A percentile compares a stretch with the other conserved stretches of the same genome.
phyloP scores from a whole-genome alignment of 2,113 vertebrate species.

The Rallus limicola region DNA sequence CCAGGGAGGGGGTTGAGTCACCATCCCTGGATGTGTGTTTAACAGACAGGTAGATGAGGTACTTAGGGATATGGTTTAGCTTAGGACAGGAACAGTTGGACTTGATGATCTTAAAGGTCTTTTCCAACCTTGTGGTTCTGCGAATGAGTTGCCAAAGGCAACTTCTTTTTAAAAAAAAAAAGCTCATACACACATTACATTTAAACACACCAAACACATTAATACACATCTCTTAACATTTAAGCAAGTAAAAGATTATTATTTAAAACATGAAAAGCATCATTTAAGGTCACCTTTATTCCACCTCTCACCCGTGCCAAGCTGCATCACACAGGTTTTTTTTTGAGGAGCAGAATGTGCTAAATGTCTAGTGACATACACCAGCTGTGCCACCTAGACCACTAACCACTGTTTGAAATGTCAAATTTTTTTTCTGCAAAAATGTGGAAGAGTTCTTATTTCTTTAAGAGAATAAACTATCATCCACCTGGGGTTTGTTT shows the following conservation, averaged over 20 bases:
- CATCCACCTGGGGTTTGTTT: not conserved
- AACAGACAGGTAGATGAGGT: too few relatives aligned
- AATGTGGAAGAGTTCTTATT: not conserved
- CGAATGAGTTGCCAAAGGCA: too few relatives aligned
- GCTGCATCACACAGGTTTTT: not conserved
- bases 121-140: too few relatives aligned
- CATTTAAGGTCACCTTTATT: not conserved
- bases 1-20: too few relatives aligned
- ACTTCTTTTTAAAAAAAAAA: too few relatives aligned
- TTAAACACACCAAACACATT: not conserved
- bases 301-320: not conserved
- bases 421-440: not conserved
- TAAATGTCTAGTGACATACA: not conserved
- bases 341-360: not conserved
- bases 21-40: too few relatives aligned
- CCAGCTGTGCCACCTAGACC: not conserved
- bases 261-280: not conserved
- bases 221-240: not conserved
- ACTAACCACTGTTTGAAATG: not conserved
- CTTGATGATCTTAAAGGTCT: too few relatives aligned
- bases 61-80: too few relatives aligned
- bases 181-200: not conserved
- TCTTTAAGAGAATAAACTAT: not conserved
- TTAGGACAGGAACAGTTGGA: too few relatives aligned
- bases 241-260: not conserved